phyloP scores from a whole-genome alignment of 2,113 vertebrate genomes.

The Crypturellus undulatus region DNA sequence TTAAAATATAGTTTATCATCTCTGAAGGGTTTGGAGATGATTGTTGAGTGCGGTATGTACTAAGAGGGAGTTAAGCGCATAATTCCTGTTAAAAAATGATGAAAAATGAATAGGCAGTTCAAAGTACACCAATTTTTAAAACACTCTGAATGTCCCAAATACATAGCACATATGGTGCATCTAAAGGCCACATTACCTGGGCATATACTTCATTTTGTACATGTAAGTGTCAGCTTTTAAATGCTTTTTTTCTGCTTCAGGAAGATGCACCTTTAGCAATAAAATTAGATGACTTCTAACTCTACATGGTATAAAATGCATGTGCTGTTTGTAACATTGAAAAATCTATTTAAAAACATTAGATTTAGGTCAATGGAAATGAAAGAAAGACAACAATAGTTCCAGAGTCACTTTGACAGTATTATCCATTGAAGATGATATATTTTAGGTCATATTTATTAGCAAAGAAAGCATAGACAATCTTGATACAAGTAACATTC shows the following conservation, averaged over 20 bases:
- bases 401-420: neutral
- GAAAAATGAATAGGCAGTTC: neutral
- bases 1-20: neutral
- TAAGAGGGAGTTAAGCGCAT: neutral
- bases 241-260: neutral
- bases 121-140: constrained; percentile 17
- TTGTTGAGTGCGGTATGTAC: constrained; percentile 2
- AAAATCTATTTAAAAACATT: neutral
- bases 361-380: neutral
- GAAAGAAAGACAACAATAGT: neutral
- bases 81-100: neutral
- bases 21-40: neutral
- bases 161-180: neutral
- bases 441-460: neutral
- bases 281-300: neutral
- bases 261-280: neutral
- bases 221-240: neutral
- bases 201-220: neutral
- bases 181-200: neutral
- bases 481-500: neutral
- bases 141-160: neutral
- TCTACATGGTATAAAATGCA: neutral
- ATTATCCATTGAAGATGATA: neutral
- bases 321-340: neutral
- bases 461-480: neutral